Percentiles rank a stretch among this genome's conserved stretches.
These are phyloP conservation scores for Drosophila pachea DNA, from an alignment of 1,140 invertebrate genomes.

Conservation along the genomic window DNA sequence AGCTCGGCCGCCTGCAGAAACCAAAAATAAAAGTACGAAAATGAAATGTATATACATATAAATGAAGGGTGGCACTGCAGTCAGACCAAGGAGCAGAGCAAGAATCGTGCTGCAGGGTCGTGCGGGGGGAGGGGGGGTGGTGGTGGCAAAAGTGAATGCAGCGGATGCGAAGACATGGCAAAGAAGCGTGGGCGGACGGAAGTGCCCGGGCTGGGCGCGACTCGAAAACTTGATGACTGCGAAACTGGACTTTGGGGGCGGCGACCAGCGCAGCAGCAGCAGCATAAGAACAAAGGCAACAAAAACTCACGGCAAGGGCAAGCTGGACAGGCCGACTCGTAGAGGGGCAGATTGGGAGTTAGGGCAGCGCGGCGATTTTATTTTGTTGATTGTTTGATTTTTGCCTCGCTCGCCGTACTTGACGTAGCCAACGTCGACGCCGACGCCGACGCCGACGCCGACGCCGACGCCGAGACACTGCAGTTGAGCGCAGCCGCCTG, in stretches of 20 bases:
- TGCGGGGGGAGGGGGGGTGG: background rate
- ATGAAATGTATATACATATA: slow-evolving; percentile 22
- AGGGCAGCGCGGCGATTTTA: slow-evolving; percentile 55
- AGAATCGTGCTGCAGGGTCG: slow-evolving; percentile 18
- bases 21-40: slow-evolving; percentile 18
- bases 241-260: slow-evolving; percentile 70
- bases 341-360: background rate
- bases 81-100: slow-evolving; percentile 51
- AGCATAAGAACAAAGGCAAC: slow-evolving; percentile 57
- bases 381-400: slow-evolving; percentile 77
- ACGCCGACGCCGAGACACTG: slow-evolving; percentile 19
- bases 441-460: slow-evolving; percentile 1
- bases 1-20: slow-evolving; percentile 39
- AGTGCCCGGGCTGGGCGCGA: slow-evolving; percentile 44
- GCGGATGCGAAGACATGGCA: slow-evolving; percentile 77
- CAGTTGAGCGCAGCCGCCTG: slow-evolving; percentile 67
- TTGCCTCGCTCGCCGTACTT: slow-evolving; percentile 49
- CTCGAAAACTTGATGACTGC: slow-evolving; percentile 73
- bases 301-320: slow-evolving; percentile 28
- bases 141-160: slow-evolving; percentile 55
- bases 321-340: slow-evolving; percentile 27
- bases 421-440: slow-evolving; percentile 46
- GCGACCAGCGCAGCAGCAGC: slow-evolving; percentile 41
- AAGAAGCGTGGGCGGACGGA: slow-evolving; percentile 70
- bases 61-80: slow-evolving; percentile 66